Percentiles rank a stretch among this genome's conserved stretches.
These are phyloP conservation scores for Danio aesculapii DNA, from an alignment of 2,797 vertebrate species.

Conservation along the genomic window DNA sequence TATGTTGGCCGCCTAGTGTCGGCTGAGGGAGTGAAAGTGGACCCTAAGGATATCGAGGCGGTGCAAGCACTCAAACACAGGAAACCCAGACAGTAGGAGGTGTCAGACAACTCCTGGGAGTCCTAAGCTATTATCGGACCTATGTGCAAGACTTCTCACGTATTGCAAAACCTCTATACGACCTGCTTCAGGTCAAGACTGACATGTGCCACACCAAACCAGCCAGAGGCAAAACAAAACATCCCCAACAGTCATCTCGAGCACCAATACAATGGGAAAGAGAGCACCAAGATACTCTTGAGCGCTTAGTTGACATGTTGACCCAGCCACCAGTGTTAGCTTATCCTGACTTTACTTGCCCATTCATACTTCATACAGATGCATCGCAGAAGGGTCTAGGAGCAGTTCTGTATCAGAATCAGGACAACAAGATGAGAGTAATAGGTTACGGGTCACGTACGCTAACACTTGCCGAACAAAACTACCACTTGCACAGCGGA, in stretches of 20 bases:
- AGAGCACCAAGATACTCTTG: slow-evolving; percentile 27
- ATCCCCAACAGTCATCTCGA: neutral
- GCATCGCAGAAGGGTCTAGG: slow-evolving; percentile 53
- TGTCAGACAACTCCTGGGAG: neutral
- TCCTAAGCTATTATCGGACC: slow-evolving; percentile 13
- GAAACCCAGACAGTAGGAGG: slow-evolving; percentile 2
- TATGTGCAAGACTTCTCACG: slow-evolving; percentile 29
- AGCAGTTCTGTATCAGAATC: slow-evolving; percentile 49
- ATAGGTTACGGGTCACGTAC: slow-evolving; percentile 47
- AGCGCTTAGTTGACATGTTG: slow-evolving; percentile 24
- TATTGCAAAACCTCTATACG: neutral
- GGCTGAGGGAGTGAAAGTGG: neutral
- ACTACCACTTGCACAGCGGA: slow-evolving; percentile 18
- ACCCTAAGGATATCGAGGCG: slow-evolving; percentile 18
- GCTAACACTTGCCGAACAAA: slow-evolving; percentile 36
- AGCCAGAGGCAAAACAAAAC: neutral
- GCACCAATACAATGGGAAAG: neutral
- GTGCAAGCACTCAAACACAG: neutral
- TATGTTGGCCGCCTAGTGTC: slow-evolving; percentile 30
- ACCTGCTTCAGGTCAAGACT: neutral
- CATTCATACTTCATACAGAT: slow-evolving; percentile 32
- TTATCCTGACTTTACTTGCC: slow-evolving; percentile 4
- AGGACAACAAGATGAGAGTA: slow-evolving; percentile 21
- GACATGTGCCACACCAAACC: neutral
- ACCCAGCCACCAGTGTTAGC: slow-evolving; percentile 22